phyloP scores from a whole-genome alignment of 2,888 invertebrate genomes.

The Sinopyrophorus schimmeli region DNA sequence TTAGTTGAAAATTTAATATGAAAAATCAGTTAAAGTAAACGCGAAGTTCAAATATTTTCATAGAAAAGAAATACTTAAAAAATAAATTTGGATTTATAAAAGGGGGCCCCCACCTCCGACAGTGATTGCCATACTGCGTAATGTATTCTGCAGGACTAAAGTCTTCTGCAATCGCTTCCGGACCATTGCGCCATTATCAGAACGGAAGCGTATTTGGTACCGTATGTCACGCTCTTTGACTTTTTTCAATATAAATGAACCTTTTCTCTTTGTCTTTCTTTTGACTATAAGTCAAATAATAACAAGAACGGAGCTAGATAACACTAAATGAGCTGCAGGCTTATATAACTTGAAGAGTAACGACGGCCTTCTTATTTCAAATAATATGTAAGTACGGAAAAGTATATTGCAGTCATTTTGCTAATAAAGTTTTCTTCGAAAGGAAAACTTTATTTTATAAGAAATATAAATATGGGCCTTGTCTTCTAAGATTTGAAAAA shows the following conservation, averaged over 20 bases:
- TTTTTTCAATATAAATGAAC: slow-evolving; percentile 7
- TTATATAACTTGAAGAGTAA: no score
- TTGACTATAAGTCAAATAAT: no score
- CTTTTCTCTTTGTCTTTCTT: slow-evolving; percentile 8
- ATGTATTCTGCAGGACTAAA: slow-evolving; percentile 11
- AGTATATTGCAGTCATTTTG: neutral
- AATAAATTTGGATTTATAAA: slow-evolving; percentile 12
- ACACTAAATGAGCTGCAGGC: no score
- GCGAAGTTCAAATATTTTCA: no score
- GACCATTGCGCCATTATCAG: slow-evolving; percentile 30
- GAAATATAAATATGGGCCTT: slow-evolving; percentile 4
- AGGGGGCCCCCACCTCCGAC: slow-evolving; percentile 1
- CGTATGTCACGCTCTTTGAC: slow-evolving; percentile 12
- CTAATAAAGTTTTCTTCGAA: neutral
- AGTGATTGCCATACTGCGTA: slow-evolving; percentile 12
- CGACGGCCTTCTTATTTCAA: no score
- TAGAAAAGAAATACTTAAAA: no score
- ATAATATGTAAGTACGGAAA: neutral
- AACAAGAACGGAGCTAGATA: neutral
- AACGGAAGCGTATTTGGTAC: slow-evolving; percentile 12
- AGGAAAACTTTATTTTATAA: slow-evolving; percentile 2
- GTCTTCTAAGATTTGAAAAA: no score
- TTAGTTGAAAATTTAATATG: no score
- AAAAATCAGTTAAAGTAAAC: no score
- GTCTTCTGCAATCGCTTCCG: slow-evolving; percentile 29